Conservation (phyloP, 37 sponge, comb jelly and placozoan genomes). For the Theonella swinhoei region DNA sequence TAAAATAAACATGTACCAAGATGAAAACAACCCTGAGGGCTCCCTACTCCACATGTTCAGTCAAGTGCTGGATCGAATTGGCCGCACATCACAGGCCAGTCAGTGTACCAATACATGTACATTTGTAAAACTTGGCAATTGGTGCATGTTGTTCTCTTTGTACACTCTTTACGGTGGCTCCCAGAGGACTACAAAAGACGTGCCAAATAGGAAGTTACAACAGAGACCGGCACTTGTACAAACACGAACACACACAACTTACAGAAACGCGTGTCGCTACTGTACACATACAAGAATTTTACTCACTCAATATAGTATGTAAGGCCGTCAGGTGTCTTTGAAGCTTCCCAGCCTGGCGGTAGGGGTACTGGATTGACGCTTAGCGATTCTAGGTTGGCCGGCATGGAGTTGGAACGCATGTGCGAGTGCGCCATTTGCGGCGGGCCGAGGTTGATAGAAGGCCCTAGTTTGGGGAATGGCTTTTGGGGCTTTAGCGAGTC, state of each 20-base stretch:
- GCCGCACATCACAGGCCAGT: no score
- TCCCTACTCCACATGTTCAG: neutral
- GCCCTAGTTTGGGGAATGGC: neutral
- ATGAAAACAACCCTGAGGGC: neutral
- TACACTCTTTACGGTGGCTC: neutral
- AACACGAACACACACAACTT: neutral
- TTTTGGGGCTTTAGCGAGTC: constrained; percentile 15
- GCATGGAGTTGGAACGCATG: neutral
- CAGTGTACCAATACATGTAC: no score
- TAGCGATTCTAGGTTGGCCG: neutral
- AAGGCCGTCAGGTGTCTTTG: constrained; percentile 68
- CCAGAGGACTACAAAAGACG: neutral
- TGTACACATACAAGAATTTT: neutral
- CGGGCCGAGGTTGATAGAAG: neutral
- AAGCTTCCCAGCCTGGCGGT: constrained; percentile 85
- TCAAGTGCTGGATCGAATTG: no score
- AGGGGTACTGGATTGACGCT: constrained; percentile 22
- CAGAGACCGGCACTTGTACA: neutral
- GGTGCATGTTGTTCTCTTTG: neutral
- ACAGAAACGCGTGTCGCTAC: no score
- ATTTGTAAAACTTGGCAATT: neutral
- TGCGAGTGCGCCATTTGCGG: neutral
- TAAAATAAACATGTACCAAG: neutral
- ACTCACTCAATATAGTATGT: constrained; percentile 82
- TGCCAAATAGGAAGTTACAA: neutral